Evolutionary conservation across 2,797 vertebrate genomes (phyloP), one percentile per base, ranked within the genome.

Genomic region (Poecile montanus): DNA sequence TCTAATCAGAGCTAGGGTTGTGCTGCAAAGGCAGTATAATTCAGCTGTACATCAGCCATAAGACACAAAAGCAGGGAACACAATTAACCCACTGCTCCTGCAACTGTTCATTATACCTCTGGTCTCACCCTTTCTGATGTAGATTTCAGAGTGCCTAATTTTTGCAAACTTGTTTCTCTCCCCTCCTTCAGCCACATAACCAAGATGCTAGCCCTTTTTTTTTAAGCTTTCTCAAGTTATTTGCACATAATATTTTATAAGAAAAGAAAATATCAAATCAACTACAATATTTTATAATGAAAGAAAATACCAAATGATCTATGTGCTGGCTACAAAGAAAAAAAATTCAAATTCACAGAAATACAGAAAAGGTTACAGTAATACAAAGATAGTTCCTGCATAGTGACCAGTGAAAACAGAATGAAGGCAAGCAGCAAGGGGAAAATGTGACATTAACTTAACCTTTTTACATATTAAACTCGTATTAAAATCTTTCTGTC

Each of bases 391-490:
- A 67, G 32, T 82, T 90, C 27, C 63, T 91, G n/a, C 44, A 27
- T 30, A 45, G 29, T 93, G 79, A 67, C 92, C 89, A 94, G 18
- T 63, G 38, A 76, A 77, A 92, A 83, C 8, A 78, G 47, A 83
- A 84, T 36, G 88, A 94, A 90, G 53, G 30, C 29, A 95, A 92
- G 76, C 71, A 92, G 36, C 85, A 54, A 88, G 57, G 73, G 40
- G 3, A 92, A 89, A 88, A 63, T 47, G 42, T 94, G 88, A 58
- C 67, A 97, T 96, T 97, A 96, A 71, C 91, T 91, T 96, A 95
- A 97, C 89, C 93, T 96, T 96, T 96, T 94, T 94, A 82, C 83
- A 62, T 94, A 96, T 90, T 95, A 94, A 91, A 94, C 57, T 40
- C 38, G 53, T 79, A 85, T 93, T 91, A 93, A 92, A 96, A 88